Percentiles rank a stretch among this genome's conserved stretches.
Evolutionary conservation across 2,113 vertebrate genomes (phyloP).

Genomic region (Ageneiosus marmoratus): DNA sequence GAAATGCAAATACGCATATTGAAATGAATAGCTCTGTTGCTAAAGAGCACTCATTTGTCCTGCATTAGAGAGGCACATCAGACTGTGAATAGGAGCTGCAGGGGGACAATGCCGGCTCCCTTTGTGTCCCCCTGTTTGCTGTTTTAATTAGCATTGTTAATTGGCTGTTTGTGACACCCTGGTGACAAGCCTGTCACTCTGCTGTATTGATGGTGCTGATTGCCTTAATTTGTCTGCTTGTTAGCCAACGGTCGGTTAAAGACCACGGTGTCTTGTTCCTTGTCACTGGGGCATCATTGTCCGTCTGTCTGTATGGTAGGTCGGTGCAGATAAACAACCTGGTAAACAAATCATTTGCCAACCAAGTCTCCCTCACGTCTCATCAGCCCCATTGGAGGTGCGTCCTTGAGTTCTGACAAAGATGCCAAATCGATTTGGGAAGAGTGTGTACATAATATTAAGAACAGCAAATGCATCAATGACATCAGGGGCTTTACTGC

Average conservation of each 20-base stretch:
- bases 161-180: conserved; percentile 87
- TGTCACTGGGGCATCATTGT: conserved; percentile 61
- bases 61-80: conserved; percentile 60
- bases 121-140: conserved; percentile 79
- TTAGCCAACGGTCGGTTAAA: conserved; percentile 66
- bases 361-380: conserved; percentile 58
- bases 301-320: conserved; percentile 58
- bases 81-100: conserved; percentile 57
- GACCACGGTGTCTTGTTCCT: conserved; percentile 61
- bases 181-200: conserved; percentile 79
- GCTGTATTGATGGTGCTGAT: conserved; percentile 72
- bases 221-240: conserved; percentile 74
- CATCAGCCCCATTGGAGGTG: conserved; percentile 63
- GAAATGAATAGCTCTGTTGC: conserved; percentile 1
- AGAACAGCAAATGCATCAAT: conserved; percentile 55
- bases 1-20: neutral
- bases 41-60: conserved; percentile 52
- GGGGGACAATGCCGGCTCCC: conserved; percentile 64
- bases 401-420: conserved; percentile 74
- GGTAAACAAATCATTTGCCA: conserved; percentile 72
- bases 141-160: conserved; percentile 97
- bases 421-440: conserved; percentile 71
- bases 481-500: conserved; percentile 35
- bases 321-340: conserved; percentile 66
- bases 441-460: conserved; percentile 62